These are phyloP conservation scores for Drosophila lacicola DNA, from an alignment of 2,888 invertebrate genomes.

Conservation along the genomic window DNA sequence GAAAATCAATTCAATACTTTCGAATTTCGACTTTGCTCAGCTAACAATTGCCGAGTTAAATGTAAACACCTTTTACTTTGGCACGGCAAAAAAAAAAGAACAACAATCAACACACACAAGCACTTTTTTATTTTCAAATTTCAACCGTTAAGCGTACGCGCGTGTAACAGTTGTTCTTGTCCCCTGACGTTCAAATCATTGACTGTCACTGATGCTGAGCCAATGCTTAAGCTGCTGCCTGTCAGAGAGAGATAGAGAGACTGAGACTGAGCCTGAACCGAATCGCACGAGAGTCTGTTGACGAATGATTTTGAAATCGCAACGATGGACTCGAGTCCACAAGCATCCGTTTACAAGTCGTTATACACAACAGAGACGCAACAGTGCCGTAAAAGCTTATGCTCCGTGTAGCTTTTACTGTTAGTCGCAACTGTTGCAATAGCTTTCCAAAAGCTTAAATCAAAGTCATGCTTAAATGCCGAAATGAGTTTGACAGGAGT, in stretches of 20 bases:
- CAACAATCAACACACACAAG: slow-evolving; percentile 28
- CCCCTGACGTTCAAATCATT: slow-evolving; percentile 31
- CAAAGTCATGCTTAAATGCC: not conserved
- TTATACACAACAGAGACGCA: slow-evolving; percentile 22
- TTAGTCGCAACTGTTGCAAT: not conserved
- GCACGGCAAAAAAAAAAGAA: slow-evolving; percentile 46
- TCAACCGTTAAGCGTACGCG: slow-evolving; percentile 46
- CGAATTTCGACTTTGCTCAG: slow-evolving; percentile 19
- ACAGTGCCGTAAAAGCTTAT: slow-evolving; percentile 16
- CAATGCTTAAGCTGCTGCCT: slow-evolving; percentile 30
- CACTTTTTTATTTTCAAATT: slow-evolving; percentile 41
- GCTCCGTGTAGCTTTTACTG: slow-evolving; percentile 6
- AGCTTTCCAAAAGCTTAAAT: slow-evolving; percentile 9
- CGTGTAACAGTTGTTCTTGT: slow-evolving; percentile 23
- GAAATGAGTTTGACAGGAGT: not conserved
- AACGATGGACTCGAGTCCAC: slow-evolving; percentile 25
- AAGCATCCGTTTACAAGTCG: slow-evolving; percentile 44
- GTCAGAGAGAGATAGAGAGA: not conserved
- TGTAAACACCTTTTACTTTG: slow-evolving; percentile 37
- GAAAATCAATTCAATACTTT: slow-evolving; percentile 36
- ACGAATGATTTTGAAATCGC: slow-evolving; percentile 65
- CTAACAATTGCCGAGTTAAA: slow-evolving; percentile 17
- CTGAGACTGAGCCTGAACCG: slow-evolving; percentile 57
- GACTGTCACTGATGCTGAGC: slow-evolving; percentile 36
- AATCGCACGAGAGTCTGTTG: slow-evolving; percentile 70